Base-by-base conservation (phyloP, 2,888 invertebrate genomes). In the Leptinotarsa haldemani region DNA sequence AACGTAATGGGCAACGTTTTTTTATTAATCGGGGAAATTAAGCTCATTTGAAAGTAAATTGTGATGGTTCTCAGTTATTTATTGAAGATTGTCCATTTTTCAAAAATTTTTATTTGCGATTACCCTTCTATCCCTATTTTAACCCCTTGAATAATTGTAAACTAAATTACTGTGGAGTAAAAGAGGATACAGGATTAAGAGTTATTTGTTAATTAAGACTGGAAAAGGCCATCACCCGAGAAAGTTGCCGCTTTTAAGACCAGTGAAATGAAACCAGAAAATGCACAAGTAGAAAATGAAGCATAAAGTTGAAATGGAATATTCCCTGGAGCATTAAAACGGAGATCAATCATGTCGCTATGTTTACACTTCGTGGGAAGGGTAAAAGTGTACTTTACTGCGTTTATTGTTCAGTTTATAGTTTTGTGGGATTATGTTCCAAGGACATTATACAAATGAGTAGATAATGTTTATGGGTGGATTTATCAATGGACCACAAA, bases 211-310 rank as follows among this genome's bases (percentile, higher is more conserved):
- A 40, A 40, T 40, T 40, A 12, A 9, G 40, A 40, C 2, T 40
- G 40, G 2, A 40, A 5, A 40, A 40, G 3, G 9, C 2, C 40
- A 40, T 40, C 2, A 40, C 2, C 9, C 50, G 5, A 13, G 50
- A 16, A n/a, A 50, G 16, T 15, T n/a, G 15, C 48, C 48, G 13
- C 50, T 16, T 15, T 50, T 58, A 65, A 65, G 65, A 56, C 65
- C 70, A 30, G 47, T 53, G n/a, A 53, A 56, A 63, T 63, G 25
- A 4, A 58, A 9, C 40, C 15, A 56, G 46, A 47, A 25, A 25
- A 56, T 70, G 65, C 65, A 46, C 65, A 18, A 22, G 61, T 63
- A 48, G 18, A 50, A 22, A 3, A 66, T 50, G 20, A 66, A 66
- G 15, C n/a, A 9, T 16, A 4, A n/a, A 16, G 30, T 50, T n/a